Evolutionary conservation across 1,140 invertebrate species (phyloP), one percentile per base, ranked within the genome.

Genomic region (Drosophila ficusphila): DNA sequence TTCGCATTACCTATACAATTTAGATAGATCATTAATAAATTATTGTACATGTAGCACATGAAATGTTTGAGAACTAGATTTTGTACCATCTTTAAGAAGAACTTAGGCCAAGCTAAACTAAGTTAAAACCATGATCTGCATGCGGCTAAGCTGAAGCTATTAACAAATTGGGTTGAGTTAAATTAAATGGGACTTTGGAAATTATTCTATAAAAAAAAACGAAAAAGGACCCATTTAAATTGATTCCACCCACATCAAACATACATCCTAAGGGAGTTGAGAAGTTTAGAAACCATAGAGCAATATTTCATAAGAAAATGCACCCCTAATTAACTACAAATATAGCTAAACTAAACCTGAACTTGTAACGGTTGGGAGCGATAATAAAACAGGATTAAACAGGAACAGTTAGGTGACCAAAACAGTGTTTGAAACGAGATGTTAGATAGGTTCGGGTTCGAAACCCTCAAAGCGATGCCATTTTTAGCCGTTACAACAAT

Each of bases 401-500:
- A 47, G 46, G 57, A 83, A 74, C 69, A 78, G 57, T 41, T 54
- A 68, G 49, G 74, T 78, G 79, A 78, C 79, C 79, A 82, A 77
- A 82, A 53, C 46, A 74, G 65, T 71, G 65, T 71, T 79, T 51
- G 53, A 71, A 51, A 75, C 39, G 39, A 18, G 39, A 67, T 14
- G 48, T 69, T 56, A 71, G 51, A 57, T 53, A 36, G 70, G 56
- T 72, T 82, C 29, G 58, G 61, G 61, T 56, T 83, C 33, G 21
- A 69, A 73, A 62, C 52, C 47, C 71, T 39, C 58, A 58, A 57
- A 65, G 58, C 38, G 75, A 76, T 85, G 81, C 81, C 76, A 81
- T 86, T 79, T 54, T 67, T 82, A 83, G 79, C 79, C 79, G 75
- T 83, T 82, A 82, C 79, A 82, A 67, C 38, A 68, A 71, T 77